Evolutionary conservation across 2,888 invertebrate species (phyloP).

Genomic region (Hemaris fuciformis): DNA sequence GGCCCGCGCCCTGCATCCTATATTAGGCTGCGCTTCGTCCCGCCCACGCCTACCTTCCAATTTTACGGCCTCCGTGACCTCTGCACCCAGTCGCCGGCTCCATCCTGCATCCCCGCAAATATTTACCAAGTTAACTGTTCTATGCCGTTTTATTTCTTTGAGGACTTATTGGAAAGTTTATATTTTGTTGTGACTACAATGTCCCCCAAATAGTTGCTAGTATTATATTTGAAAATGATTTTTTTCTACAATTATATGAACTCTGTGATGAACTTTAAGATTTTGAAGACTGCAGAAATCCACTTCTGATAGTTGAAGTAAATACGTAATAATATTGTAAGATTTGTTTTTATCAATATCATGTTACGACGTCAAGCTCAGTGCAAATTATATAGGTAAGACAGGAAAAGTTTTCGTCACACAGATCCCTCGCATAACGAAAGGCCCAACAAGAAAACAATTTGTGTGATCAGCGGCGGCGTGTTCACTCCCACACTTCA

Average conservation of each 20-base stretch:
- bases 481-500: neutral
- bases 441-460: neutral
- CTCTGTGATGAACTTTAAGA: no score
- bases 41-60: neutral
- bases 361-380: no score
- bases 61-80: neutral
- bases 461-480: neutral
- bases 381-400: no score
- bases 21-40: neutral
- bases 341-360: no score
- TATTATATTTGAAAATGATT: neutral
- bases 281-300: no score
- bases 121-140: neutral
- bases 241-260: no score
- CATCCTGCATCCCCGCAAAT: neutral
- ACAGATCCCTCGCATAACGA: neutral
- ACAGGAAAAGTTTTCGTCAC: no score
- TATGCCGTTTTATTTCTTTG: neutral
- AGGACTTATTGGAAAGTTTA: no score
- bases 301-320: no score
- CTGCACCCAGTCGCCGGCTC: neutral
- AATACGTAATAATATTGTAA: no score
- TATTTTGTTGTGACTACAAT: neutral
- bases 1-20: neutral
- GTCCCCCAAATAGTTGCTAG: no score